Evolutionary conservation across 2,888 invertebrate species (phyloP).

Genomic region (Escarpia spicata): DNA sequence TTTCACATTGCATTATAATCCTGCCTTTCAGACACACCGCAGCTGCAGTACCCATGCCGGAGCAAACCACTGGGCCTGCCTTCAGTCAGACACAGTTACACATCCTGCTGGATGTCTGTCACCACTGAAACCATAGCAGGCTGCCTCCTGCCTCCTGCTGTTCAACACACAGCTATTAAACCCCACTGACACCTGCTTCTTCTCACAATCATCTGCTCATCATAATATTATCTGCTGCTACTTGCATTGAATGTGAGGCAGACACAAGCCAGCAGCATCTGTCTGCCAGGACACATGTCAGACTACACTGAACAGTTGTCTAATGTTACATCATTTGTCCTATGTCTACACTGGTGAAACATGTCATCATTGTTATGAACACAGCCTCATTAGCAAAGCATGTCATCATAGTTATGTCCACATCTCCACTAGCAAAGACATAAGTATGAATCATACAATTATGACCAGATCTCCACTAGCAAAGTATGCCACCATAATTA

Average conservation of each 20-base stretch:
- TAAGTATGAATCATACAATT: background rate
- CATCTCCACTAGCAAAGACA: background rate
- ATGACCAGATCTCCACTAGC: background rate
- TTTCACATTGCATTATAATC: too few relatives aligned
- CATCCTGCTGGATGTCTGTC: background rate
- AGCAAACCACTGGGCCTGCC: background rate
- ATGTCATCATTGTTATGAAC: background rate
- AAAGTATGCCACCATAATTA: background rate
- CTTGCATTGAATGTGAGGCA: background rate
- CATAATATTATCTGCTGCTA: background rate
- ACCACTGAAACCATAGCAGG: background rate
- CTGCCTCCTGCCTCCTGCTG: background rate
- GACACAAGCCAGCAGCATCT: background rate
- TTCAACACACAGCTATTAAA: background rate
- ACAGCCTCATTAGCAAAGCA: background rate
- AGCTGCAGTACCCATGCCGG: background rate
- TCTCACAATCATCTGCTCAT: background rate
- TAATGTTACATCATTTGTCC: background rate
- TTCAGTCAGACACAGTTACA: background rate
- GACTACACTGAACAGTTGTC: background rate
- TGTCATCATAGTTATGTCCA: background rate
- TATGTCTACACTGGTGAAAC: background rate
- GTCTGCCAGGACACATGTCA: background rate
- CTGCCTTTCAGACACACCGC: too few relatives aligned
- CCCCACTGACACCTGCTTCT: background rate